These are phyloP conservation scores for Eristalis intricaria DNA, from an alignment of 2,888 invertebrate species.

Conservation along the genomic window DNA sequence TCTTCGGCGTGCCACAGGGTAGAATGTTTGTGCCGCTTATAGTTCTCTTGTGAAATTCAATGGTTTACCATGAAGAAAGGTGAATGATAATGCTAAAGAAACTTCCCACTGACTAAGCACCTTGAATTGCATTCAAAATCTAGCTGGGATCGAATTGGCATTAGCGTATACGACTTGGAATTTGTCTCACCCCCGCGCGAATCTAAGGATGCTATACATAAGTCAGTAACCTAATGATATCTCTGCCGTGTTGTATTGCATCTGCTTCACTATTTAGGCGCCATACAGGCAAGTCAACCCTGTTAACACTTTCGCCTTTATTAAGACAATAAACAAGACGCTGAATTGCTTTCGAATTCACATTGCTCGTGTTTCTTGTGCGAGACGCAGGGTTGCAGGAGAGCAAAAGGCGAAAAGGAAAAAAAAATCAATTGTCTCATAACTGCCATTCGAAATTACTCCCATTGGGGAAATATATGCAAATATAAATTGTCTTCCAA, in stretches of 20 bases:
- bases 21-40: neutral
- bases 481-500: constrained; percentile 71
- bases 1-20: neutral
- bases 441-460: constrained; percentile 67
- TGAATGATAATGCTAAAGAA: too few relatives aligned
- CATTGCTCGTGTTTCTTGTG: neutral
- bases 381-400: neutral
- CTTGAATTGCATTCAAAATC: too few relatives aligned
- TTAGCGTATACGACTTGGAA: too few relatives aligned
- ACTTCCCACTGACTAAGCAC: neutral
- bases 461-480: constrained; percentile 68
- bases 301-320: constrained; percentile 5
- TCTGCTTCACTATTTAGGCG: neutral
- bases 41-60: neutral
- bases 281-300: neutral
- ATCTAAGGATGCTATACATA: neutral
- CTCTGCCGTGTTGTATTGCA: neutral
- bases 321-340: constrained; percentile 36
- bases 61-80: neutral
- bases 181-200: too few relatives aligned
- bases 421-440: constrained; percentile 68
- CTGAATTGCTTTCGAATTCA: constrained; percentile 56
- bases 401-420: neutral
- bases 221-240: neutral
- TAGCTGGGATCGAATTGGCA: too few relatives aligned